Conservation (phyloP, 2,888 invertebrate species). For the Ochlodes sylvanus region DNA sequence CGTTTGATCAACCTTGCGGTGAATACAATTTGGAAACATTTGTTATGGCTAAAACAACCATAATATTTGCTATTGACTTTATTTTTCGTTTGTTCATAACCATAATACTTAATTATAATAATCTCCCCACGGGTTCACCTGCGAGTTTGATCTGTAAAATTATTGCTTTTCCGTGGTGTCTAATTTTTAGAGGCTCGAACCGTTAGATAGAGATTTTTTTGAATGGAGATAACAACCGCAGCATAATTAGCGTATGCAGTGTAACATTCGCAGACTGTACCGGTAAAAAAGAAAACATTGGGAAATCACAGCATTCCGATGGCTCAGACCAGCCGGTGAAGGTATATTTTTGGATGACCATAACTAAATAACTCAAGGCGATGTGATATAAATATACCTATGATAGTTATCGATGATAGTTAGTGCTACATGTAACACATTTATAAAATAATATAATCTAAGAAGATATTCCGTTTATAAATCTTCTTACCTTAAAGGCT, state of each 20-base stretch:
- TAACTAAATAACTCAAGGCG: background rate
- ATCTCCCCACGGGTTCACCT: too few relatives aligned
- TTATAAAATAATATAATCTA: too few relatives aligned
- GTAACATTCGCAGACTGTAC: background rate
- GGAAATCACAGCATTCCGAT: background rate
- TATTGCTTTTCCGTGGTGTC: too few relatives aligned
- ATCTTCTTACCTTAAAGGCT: too few relatives aligned
- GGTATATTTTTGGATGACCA: slow-evolving; percentile 1
- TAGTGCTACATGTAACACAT: too few relatives aligned
- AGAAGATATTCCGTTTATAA: too few relatives aligned
- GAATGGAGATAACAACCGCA: background rate
- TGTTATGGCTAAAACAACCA: background rate
- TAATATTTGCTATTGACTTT: background rate
- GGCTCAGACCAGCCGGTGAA: background rate
- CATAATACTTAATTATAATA: too few relatives aligned
- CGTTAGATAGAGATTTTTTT: background rate
- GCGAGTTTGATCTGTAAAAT: too few relatives aligned
- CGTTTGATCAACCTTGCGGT: background rate
- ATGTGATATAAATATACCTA: background rate
- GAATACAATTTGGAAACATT: background rate
- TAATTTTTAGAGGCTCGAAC: too few relatives aligned
- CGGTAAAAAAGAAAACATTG: background rate
- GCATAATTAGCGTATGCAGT: background rate
- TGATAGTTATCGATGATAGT: too few relatives aligned
- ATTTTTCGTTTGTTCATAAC: slow-evolving; percentile 4